Percentiles rank a stretch among this genome's conserved stretches.
phyloP scores from a whole-genome alignment of 2,888 invertebrate genomes.

The Campopleginae sp. region DNA sequence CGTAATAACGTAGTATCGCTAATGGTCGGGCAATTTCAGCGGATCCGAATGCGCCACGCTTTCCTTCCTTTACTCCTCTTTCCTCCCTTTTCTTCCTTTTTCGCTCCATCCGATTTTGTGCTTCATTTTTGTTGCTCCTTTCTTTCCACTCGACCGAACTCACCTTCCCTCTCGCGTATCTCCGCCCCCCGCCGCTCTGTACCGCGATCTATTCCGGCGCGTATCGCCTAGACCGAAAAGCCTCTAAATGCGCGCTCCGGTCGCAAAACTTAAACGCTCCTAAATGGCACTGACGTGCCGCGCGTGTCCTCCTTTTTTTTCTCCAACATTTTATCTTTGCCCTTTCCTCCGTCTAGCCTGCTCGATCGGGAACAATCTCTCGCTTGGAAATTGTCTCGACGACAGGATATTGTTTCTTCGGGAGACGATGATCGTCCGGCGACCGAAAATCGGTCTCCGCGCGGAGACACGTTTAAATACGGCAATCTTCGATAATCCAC shows the following conservation, averaged over 20 bases:
- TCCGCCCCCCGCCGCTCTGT: conserved; percentile 40
- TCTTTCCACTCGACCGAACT: conserved; percentile 59
- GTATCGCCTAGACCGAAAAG: conserved; percentile 41
- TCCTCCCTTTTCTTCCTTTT: conserved; percentile 69
- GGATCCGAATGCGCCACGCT: conserved; percentile 80
- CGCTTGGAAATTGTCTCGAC: conserved; percentile 48
- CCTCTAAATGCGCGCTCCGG: conserved; percentile 34
- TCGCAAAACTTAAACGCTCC: conserved; percentile 74
- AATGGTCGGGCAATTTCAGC: conserved; percentile 84
- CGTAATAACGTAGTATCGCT: conserved; percentile 84
- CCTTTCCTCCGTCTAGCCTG: background rate
- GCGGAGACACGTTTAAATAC: conserved; percentile 72
- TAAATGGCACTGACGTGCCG: conserved; percentile 70
- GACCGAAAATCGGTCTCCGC: conserved; percentile 63
- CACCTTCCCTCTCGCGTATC: conserved; percentile 38
- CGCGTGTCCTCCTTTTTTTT: conserved; percentile 34
- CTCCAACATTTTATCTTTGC: background rate
- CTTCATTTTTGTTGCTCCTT: conserved; percentile 46
- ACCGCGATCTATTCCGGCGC: conserved; percentile 38
- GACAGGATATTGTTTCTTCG: conserved; percentile 76
- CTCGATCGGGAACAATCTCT: conserved; percentile 13
- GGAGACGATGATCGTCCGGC: conserved; percentile 68
- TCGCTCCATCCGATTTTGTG: conserved; percentile 43
- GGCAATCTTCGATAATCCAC: conserved; percentile 69
- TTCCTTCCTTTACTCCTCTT: conserved; percentile 72